A percentile compares a stretch with the other conserved stretches of the same genome.
Evolutionary conservation across 2,888 invertebrate genomes (phyloP).

Genomic region (Plagodis dolabraria): DNA sequence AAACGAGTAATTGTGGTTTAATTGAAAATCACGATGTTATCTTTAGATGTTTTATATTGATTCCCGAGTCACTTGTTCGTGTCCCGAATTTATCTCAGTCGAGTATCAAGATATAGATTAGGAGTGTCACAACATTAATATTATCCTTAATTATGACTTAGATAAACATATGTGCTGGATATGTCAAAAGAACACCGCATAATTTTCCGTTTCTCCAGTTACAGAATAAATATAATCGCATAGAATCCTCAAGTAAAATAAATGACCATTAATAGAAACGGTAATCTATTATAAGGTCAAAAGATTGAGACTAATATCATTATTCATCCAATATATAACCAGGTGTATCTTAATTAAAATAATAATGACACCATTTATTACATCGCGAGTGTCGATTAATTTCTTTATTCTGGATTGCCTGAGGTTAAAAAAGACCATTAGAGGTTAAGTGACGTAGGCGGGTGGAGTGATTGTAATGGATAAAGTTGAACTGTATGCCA

Average conservation of each 20-base stretch:
- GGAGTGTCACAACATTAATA: too few species aligned
- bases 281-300: slow-evolving; percentile 40
- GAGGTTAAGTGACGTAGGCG: slow-evolving; percentile 27
- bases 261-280: slow-evolving; percentile 31
- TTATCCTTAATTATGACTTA: too few species aligned
- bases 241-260: slow-evolving; percentile 25
- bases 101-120: background rate
- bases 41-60: slow-evolving; percentile 16
- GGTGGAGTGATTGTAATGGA: slow-evolving; percentile 17
- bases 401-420: slow-evolving; percentile 45
- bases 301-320: slow-evolving; percentile 38
- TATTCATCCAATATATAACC: slow-evolving; percentile 39
- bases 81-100: slow-evolving; percentile 2
- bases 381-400: slow-evolving; percentile 45
- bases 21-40: slow-evolving; percentile 22
- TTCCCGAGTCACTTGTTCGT: slow-evolving; percentile 11
- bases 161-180: background rate
- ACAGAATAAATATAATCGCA: slow-evolving; percentile 1
- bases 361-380: slow-evolving; percentile 49
- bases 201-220: slow-evolving; percentile 3
- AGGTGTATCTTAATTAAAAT: slow-evolving; percentile 47
- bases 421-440: slow-evolving; percentile 28
- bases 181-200: slow-evolving; percentile 1
- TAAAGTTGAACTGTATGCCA: slow-evolving; percentile 37
- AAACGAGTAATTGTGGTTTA: slow-evolving; percentile 15